These are phyloP conservation scores for Loxodonta africana DNA, from an alignment of 2,113 vertebrate species.

Conservation along the genomic window DNA sequence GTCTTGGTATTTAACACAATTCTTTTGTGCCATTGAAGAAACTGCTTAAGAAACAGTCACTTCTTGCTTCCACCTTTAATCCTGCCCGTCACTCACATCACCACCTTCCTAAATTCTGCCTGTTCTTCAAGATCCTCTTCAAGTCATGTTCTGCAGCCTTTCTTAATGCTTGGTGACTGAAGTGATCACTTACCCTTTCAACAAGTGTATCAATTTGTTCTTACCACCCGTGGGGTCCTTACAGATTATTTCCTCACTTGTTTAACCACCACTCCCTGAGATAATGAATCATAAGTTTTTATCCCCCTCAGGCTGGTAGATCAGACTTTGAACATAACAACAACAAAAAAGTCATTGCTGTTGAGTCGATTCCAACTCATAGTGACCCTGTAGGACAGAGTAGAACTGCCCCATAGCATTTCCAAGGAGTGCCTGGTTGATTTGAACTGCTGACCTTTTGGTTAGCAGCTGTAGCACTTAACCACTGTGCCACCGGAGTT, in stretches of 20 bases:
- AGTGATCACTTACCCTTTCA: background rate
- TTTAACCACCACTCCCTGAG: background rate
- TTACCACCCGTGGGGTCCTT: background rate
- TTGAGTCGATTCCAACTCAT: too few relatives aligned
- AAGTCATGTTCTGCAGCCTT: background rate
- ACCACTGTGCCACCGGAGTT: too few relatives aligned
- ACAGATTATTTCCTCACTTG: background rate
- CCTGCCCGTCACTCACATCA: background rate
- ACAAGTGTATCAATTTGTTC: background rate
- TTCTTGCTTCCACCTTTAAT: background rate
- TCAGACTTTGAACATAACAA: background rate
- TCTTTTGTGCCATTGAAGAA: background rate
- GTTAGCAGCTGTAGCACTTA: too few relatives aligned
- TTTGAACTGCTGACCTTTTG: too few relatives aligned
- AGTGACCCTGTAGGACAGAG: too few relatives aligned
- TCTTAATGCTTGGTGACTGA: too few relatives aligned
- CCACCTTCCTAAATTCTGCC: background rate
- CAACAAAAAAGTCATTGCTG: too few relatives aligned
- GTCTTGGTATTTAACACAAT: background rate
- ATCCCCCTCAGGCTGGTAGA: background rate
- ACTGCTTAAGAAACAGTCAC: background rate
- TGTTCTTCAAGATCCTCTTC: background rate
- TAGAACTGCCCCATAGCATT: too few relatives aligned
- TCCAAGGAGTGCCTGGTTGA: too few relatives aligned
- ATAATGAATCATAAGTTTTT: background rate